Base-by-base conservation (phyloP, 2,797 vertebrate species). In the Anas capensis region DNA sequence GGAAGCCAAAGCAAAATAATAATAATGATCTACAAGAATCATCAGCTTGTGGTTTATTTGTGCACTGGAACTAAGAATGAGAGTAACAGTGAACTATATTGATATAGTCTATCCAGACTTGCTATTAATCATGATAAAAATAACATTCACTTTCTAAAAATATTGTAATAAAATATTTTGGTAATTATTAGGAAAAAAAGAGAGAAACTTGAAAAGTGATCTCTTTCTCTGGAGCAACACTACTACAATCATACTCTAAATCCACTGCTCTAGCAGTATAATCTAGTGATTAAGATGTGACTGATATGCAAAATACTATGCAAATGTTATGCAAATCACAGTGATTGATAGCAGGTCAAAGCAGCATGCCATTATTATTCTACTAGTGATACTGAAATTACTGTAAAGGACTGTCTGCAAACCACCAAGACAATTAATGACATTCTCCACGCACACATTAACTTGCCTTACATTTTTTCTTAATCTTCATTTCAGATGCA, bases 281-380 rank as follows among this genome's bases (percentile, higher is more conserved):
- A 93, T 85, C 38, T 78, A 88, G 73, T 44, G 24, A 79, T 40
- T 54, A 65, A 69, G 58, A 53, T 73, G 19, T 90, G 66, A 91
- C 13, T 76, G 36, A 88, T 62, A 92, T 66, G 58, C 70, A 96
- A 85, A 77, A 4, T 38, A 49, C 34, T 70, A 91, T 19, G 13
- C n/a, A 85, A 84, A 92, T 91, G 2, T 61, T 34, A 95, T 61
- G 57, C 70, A 86, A 92, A 86, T 57, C 8, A 33, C 24, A 48
- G 4, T 58, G 53, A 88, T 1, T 90, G 80, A 88, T 84, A 85
- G 49, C 44, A 95, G 82, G 62, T 94, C 70, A 97, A 97, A 97
- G 46, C 46, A 85, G 65, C 26, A 62, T 72, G 44, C 36, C 33
- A 84, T 80, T 84, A 82, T 78, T 86, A 92, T 92, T 93, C 78